A percentile compares a stretch with the other conserved stretches of the same genome.
Conservation (phyloP, 2,797 vertebrate species). For the Gallinago solitaria region DNA sequence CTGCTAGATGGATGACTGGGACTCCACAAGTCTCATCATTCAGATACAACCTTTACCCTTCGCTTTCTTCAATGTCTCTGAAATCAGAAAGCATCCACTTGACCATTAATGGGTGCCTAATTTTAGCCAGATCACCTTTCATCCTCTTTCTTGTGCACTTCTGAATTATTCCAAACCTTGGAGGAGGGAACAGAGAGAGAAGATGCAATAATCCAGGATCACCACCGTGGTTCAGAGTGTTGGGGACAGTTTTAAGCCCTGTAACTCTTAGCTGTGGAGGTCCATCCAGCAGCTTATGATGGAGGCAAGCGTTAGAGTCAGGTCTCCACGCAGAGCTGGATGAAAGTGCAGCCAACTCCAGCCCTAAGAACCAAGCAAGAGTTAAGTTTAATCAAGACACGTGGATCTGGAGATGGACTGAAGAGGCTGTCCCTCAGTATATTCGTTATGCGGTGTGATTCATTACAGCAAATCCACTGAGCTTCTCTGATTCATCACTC, state of each 20-base stretch:
- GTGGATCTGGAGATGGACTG: neutral
- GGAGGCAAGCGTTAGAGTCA: neutral
- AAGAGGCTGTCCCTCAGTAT: neutral
- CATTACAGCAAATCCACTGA: constrained; percentile 1
- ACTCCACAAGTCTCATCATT: neutral
- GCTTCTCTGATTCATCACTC: constrained; percentile 16
- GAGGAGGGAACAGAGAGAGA: neutral
- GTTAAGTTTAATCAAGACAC: neutral
- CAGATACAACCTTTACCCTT: neutral
- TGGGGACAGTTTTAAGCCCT: neutral
- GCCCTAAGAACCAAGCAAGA: neutral
- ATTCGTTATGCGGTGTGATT: neutral
- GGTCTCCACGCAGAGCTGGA: neutral
- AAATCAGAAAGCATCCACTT: neutral
- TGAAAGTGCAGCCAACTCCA: neutral
- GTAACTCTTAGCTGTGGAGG: neutral
- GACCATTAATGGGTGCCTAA: neutral
- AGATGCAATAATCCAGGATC: neutral
- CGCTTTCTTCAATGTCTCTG: neutral
- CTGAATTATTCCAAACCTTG: neutral
- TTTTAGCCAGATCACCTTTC: neutral
- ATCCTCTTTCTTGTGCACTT: neutral
- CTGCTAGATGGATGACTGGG: neutral
- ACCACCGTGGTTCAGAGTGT: neutral
- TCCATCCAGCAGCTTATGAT: neutral